Evolutionary conservation across 2,888 invertebrate species (phyloP).

Genomic region (Dicyrtomina minuta): DNA sequence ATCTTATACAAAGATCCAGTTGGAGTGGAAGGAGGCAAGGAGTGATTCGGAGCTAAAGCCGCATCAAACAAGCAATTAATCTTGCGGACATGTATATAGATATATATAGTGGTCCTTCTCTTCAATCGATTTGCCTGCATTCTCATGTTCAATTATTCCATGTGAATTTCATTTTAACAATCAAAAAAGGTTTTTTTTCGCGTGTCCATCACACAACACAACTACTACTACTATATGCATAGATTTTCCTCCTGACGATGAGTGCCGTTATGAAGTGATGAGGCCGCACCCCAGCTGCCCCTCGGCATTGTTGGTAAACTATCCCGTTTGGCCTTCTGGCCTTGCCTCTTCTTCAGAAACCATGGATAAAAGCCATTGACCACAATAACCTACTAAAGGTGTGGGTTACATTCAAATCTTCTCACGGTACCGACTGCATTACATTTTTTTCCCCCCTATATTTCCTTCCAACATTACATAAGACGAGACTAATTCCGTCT

Average conservation of each 20-base stretch:
- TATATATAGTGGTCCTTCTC: constrained; percentile 26
- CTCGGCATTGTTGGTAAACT: constrained; percentile 40
- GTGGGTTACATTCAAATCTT: constrained; percentile 36
- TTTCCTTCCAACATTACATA: constrained; percentile 15
- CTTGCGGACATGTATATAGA: constrained; percentile 29
- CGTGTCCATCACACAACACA: constrained; percentile 33
- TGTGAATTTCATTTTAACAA: constrained; percentile 35
- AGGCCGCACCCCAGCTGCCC: constrained; percentile 38
- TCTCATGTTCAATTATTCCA: constrained; percentile 32
- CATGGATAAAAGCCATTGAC: constrained; percentile 46
- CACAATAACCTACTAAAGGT: constrained; percentile 46
- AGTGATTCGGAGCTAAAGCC: constrained; percentile 15
- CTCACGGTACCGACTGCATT: constrained; percentile 18
- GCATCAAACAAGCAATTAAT: constrained; percentile 30
- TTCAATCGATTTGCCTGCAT: constrained; percentile 36
- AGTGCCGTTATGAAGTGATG: constrained; percentile 32
- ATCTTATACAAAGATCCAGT: neutral
- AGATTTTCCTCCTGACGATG: neutral
- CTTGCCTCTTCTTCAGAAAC: constrained; percentile 36
- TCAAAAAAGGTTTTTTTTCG: constrained; percentile 28
- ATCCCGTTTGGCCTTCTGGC: constrained; percentile 51
- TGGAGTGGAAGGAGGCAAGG: neutral
- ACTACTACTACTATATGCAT: constrained; percentile 18
- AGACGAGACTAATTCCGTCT: constrained; percentile 4
- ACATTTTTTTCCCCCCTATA: neutral